Base-by-base conservation (phyloP, 2,113 vertebrate genomes). In the Ophiodon elongatus region DNA sequence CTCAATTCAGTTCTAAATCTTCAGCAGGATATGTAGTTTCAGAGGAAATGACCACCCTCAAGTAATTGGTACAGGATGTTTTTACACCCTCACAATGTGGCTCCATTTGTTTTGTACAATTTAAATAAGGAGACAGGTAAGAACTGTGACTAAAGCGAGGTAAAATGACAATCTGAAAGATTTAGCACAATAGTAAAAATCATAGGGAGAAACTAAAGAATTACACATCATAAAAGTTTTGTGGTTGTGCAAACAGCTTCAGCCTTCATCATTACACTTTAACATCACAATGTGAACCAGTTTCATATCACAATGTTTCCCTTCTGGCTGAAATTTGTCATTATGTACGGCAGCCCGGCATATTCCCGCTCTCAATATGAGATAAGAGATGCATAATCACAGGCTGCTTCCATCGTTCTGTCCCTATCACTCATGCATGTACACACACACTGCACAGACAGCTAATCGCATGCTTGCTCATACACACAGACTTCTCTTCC, bases 351-450 rank as follows among this genome's bases (percentile, higher is more conserved):
- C 79, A 78, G 64, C 56, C 59, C 56, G 47, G 71, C 69, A 86
- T 23, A 83, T 83, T 73, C 45, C 82, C 8, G 25, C 71, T 76
- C 45, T 85, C 68, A 84, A 82, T 74, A 65, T 9, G 19, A 82
- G 87, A 84, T 83, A 85, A 85, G 76, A 79, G 57, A 76, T 66
- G 50, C 50, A 85, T 79, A 83, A 89, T 91, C 82, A 56, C 88
- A 82, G 60, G 39, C 79, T 90, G 73, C 74, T 64, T 70, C 70
- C 80, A 68, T 63, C 27, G 0, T 69, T 72, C 60, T 73, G 59
- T 56, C 65, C 41, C 25, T 70, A 37, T 76, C 52, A 54, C 76
- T 76, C 31, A 69, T n/a, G 3, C 76, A 76, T 13, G 35, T 23
- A 35, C 15, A 60, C 83, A 23, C 79, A 82, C 43, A 37, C 66